These are phyloP conservation scores for Tenrec ecaudatus DNA, from an alignment of 2,113 vertebrate species.

Conservation along the genomic window DNA sequence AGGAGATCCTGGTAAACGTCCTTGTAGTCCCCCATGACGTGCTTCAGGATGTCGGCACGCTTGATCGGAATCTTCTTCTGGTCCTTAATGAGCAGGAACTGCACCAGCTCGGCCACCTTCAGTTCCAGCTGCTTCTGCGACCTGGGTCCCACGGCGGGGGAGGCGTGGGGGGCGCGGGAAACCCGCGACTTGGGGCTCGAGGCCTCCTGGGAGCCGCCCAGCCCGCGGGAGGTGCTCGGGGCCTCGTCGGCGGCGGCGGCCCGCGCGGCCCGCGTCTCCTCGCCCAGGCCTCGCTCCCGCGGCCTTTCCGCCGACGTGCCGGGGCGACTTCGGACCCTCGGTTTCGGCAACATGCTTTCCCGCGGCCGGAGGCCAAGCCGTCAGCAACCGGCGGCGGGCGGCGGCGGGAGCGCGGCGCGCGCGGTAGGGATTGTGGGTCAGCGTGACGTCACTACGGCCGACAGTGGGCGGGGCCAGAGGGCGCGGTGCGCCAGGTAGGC, in stretches of 20 bases:
- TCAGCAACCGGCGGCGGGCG: too few species aligned
- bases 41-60: conserved; percentile 88
- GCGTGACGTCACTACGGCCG: rapidly evolving
- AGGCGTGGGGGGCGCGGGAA: not conserved
- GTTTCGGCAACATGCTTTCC: conserved; percentile 50
- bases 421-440: not conserved
- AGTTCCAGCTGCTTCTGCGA: conserved; percentile 76
- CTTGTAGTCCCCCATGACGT: conserved; percentile 90
- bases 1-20: conserved; percentile 88
- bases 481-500: not conserved
- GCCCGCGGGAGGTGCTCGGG: conserved; percentile 39
- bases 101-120: conserved; percentile 91
- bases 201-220: not conserved
- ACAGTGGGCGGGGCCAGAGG: not conserved
- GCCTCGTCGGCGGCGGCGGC: conserved; percentile 47
- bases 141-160: conserved; percentile 17
- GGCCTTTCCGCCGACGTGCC: not conserved
- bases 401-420: rapidly evolving
- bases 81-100: conserved; percentile 93
- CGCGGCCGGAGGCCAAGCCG: rapidly evolving
- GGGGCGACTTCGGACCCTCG: conserved; percentile 22
- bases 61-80: conserved; percentile 94
- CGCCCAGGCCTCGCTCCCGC: not conserved
- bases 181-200: not conserved
- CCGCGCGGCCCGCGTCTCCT: too few species aligned